Percentiles rank a stretch among this genome's conserved stretches.
phyloP scores from a whole-genome alignment of 1,140 invertebrate species.

The Drosophila sp. region DNA sequence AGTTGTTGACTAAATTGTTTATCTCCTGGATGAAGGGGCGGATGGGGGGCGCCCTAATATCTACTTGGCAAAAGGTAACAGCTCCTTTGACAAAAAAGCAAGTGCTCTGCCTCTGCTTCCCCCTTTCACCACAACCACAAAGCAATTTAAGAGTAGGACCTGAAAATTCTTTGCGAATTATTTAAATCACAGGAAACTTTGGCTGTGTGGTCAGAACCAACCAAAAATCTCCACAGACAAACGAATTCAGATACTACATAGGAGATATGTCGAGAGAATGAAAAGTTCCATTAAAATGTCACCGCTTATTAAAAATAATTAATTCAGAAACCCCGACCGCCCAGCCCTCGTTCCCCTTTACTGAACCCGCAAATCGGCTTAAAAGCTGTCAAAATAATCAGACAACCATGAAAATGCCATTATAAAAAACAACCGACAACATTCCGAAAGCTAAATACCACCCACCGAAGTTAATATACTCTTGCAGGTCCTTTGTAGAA shows the following conservation, averaged over 20 bases:
- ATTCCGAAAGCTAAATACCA: not conserved
- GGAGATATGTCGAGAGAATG: slow-evolving; percentile 1
- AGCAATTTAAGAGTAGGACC: slow-evolving; percentile 21
- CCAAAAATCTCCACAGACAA: slow-evolving; percentile 1
- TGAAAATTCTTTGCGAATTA: not conserved
- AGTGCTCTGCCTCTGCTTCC: not conserved
- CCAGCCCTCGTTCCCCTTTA: not conserved
- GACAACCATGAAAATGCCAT: slow-evolving; percentile 63
- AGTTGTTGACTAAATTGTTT: slow-evolving; percentile 69
- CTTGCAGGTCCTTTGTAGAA: not conserved
- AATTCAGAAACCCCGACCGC: slow-evolving; percentile 56
- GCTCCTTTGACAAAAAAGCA: slow-evolving; percentile 2
- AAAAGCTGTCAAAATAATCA: slow-evolving; percentile 61
- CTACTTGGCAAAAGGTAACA: slow-evolving; percentile 1
- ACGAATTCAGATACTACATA: not conserved
- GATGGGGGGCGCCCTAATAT: too few relatives aligned
- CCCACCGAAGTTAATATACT: not conserved
- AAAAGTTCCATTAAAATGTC: slow-evolving; percentile 67
- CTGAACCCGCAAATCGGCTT: slow-evolving; percentile 61
- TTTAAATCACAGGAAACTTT: slow-evolving; percentile 12
- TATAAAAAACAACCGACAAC: slow-evolving; percentile 49
- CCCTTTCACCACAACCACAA: slow-evolving; percentile 16
- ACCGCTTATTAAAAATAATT: slow-evolving; percentile 67
- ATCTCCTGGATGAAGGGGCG: slow-evolving; percentile 55
- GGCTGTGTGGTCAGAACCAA: not conserved